Conservation (phyloP, 2,888 invertebrate species). For the Germaria angustata region DNA sequence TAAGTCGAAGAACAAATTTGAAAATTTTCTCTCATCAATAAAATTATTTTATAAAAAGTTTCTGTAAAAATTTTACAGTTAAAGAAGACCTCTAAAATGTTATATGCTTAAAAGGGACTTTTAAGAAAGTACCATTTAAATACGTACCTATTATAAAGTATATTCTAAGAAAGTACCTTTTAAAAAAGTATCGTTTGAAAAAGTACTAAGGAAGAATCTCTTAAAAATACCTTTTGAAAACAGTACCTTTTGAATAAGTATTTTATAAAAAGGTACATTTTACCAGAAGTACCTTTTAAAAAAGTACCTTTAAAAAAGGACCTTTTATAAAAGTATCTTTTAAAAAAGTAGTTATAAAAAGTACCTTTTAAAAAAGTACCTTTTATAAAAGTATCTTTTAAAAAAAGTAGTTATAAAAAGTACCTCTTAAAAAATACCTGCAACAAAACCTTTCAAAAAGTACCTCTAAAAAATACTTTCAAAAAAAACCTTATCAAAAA, state of each 20-base stretch:
- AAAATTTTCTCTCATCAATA: no score
- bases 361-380: no score
- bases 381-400: neutral
- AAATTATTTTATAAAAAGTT: neutral
- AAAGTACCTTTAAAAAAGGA: neutral
- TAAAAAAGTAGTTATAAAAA: no score
- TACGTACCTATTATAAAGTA: neutral
- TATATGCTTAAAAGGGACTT: neutral
- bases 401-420: no score
- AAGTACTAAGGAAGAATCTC: neutral
- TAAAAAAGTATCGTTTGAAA: neutral
- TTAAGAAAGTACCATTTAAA: neutral
- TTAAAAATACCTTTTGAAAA: neutral
- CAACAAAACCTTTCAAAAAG: no score
- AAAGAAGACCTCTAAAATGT: no score
- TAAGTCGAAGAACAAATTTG: slow-evolving; percentile 70
- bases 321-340: neutral
- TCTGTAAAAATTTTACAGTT: no score
- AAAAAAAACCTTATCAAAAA: no score
- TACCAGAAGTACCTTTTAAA: no score
- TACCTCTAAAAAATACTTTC: no score
- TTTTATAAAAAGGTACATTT: neutral
- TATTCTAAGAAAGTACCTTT: neutral
- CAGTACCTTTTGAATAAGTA: neutral
- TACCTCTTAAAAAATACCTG: no score